Conservation (phyloP, 2,888 invertebrate genomes). For the Leptopterna dolabrata region DNA sequence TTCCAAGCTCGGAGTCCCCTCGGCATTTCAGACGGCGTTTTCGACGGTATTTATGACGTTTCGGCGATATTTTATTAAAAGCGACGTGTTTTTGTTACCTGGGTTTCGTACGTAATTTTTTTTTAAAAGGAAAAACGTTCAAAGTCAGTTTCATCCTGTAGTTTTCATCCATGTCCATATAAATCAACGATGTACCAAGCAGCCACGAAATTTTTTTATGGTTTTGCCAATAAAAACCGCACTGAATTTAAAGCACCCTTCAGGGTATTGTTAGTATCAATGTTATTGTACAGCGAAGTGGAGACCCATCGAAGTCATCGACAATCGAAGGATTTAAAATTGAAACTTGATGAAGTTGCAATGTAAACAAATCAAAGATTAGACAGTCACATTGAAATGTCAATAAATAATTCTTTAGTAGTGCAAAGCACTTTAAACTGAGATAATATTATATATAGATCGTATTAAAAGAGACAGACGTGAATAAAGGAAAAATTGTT, state of each 20-base stretch:
- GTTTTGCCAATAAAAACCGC: not conserved
- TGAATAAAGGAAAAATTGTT: too few relatives aligned
- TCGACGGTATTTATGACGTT: too few relatives aligned
- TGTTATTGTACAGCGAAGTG: not conserved
- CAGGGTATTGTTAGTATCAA: not conserved
- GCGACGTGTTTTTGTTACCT: too few relatives aligned
- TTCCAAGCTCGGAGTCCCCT: not conserved
- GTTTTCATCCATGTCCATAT: not conserved
- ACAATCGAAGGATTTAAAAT: not conserved
- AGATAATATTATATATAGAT: too few relatives aligned
- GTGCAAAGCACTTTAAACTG: too few relatives aligned
- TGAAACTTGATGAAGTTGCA: not conserved
- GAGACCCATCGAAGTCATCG: not conserved
- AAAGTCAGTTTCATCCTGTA: not conserved
- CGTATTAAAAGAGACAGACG: too few relatives aligned
- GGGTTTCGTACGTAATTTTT: too few relatives aligned
- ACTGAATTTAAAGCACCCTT: not conserved
- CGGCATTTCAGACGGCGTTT: too few relatives aligned
- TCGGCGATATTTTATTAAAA: too few relatives aligned
- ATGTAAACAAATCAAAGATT: not conserved
- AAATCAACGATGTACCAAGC: not conserved
- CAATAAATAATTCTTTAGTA: too few relatives aligned
- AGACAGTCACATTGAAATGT: too few relatives aligned
- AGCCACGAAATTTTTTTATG: not conserved
- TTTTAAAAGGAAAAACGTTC: not conserved